These are phyloP conservation scores for Phodopus roborovskii DNA, from an alignment of 2,113 vertebrate species.

Conservation along the genomic window DNA sequence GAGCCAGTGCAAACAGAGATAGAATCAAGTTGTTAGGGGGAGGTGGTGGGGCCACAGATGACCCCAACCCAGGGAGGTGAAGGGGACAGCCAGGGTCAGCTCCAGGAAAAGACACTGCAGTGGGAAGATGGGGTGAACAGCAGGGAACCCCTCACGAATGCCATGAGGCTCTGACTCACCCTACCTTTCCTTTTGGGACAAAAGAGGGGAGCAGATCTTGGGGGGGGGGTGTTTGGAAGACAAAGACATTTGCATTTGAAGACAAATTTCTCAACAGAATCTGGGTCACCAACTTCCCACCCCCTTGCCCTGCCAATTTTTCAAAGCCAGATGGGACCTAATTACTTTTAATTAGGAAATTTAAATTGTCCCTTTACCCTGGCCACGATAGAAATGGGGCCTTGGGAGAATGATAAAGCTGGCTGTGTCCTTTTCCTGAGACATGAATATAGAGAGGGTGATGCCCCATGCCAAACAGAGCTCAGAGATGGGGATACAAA, in stretches of 20 bases:
- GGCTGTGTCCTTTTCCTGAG: not conserved
- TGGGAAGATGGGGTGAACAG: not conserved
- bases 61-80: not conserved
- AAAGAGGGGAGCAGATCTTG: not conserved
- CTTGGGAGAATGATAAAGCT: conserved; percentile 15
- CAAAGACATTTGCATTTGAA: not conserved
- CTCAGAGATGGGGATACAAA: not conserved
- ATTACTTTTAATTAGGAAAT: conserved; percentile 40
- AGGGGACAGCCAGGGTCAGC: not conserved
- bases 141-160: not conserved
- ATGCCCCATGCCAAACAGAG: not conserved
- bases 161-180: not conserved
- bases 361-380: not conserved
- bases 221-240: not conserved
- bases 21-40: no score
- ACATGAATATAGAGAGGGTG: not conserved
- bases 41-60: not conserved
- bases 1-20: not conserved
- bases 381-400: not conserved
- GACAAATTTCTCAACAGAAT: conserved; percentile 25
- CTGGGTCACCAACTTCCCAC: not conserved
- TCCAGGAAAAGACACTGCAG: not conserved
- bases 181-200: not conserved
- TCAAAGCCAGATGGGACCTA: conserved; percentile 25
- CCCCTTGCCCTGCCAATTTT: not conserved